Evolutionary conservation across 2,797 vertebrate species (phyloP).

Genomic region (Numenius phaeopus): DNA sequence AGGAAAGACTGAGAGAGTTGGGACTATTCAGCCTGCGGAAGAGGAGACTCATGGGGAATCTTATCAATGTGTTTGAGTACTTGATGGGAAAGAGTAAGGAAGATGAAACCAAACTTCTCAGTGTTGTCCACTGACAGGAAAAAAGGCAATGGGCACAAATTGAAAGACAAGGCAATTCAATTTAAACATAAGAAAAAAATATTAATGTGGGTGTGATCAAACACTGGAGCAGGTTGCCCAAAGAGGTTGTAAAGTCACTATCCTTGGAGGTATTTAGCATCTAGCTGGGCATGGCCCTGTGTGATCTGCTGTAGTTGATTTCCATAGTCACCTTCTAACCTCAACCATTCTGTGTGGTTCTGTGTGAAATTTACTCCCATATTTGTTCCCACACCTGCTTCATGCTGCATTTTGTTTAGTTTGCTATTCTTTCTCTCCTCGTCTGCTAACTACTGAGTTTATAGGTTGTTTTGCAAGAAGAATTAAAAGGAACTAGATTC

Average conservation of each 20-base stretch:
- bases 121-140: neutral
- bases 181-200: neutral
- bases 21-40: neutral
- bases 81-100: neutral
- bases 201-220: neutral
- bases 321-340: neutral
- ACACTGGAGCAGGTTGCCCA: neutral
- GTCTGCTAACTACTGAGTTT: neutral
- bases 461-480: neutral
- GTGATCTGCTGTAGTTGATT: neutral
- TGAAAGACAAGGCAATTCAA: neutral
- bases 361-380: neutral
- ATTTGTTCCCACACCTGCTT: neutral
- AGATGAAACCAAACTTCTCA: neutral
- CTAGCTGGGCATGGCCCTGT: accelerated
- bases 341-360: neutral
- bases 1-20: neutral
- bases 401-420: neutral
- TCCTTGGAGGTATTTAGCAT: neutral
- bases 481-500: neutral
- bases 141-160: neutral
- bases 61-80: neutral
- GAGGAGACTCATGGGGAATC: neutral
- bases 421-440: neutral
- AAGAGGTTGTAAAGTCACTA: neutral